Evolutionary conservation across 1,140 invertebrate species (phyloP), one percentile per base, ranked within the genome.

Genomic region (Caerostris extrusa): DNA sequence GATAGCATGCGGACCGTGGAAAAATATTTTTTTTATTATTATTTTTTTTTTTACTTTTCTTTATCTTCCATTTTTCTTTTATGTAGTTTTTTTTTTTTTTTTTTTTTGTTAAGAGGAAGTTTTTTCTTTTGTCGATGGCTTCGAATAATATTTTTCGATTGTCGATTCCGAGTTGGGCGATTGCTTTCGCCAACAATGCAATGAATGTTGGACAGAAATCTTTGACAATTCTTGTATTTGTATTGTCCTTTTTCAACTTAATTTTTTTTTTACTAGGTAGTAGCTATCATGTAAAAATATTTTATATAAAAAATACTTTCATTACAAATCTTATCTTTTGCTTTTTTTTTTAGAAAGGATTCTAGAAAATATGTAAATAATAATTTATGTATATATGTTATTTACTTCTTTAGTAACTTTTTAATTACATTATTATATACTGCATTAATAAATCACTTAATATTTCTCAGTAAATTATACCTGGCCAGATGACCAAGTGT

Each of bases 1-100:
- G 81, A 92, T 83, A 57, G 90, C 81, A 67, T 85, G 58, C 53
- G 77, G 71, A 92, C 71, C 60, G 90, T 85, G 77, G 81, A 85
- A 85, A 60, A 90, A 85, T 19, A 60, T 55, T 85, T 60, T 85
- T 85, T 34, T 81, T 81, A 10, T 50, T 81, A 10, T 81, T 34
- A 5, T 17, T 53, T 50, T 55, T 81, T 53, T 34, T 50, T 81
- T 12, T 12, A 8, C 12, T 58, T 85, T 12, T 10, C n/a, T 34
- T 50, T 57, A 57, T 56, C 57, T 8, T 57, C 17, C 56, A 50
- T 56, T 85, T 57, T n/a, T 56, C 34, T 58, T 85, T 50, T 60
- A 14, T 19, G 0, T 57, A 8, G 12, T 85, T 58, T 85, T 85
- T n/a, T 4, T 10, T 19, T 53, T 56, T 83, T 56, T 55, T 57